A percentile compares a stretch with the other conserved stretches of the same genome.
Conservation (phyloP, 2,797 vertebrate genomes). For the Coluber constrictor region DNA sequence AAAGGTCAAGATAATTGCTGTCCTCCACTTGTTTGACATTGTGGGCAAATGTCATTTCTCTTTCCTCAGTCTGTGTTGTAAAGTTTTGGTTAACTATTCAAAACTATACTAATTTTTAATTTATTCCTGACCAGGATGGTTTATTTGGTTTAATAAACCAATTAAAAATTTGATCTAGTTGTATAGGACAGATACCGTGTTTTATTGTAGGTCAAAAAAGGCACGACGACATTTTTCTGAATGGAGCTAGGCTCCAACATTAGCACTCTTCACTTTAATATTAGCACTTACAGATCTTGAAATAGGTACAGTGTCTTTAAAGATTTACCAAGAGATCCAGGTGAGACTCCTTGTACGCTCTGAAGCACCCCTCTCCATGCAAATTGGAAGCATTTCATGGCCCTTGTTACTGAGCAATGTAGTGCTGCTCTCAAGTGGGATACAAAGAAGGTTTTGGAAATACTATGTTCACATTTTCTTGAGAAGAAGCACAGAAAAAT, state of each 20-base stretch:
- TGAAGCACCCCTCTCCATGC: neutral
- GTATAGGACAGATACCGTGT: neutral
- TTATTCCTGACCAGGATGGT: neutral
- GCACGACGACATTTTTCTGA: neutral
- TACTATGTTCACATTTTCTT: neutral
- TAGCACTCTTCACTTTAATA: neutral
- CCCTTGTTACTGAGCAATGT: neutral
- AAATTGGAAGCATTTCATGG: neutral
- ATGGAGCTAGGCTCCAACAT: neutral
- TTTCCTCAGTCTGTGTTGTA: neutral
- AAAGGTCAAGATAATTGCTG: neutral
- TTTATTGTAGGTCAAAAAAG: neutral
- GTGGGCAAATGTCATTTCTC: neutral
- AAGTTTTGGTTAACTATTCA: neutral
- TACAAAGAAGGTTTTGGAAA: neutral
- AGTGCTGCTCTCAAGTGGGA: neutral
- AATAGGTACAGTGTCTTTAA: neutral
- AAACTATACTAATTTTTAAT: neutral
- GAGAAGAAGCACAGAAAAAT: neutral
- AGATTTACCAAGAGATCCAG: neutral
- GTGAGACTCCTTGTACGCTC: neutral
- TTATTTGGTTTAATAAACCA: neutral
- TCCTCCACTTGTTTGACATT: neutral
- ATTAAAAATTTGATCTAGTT: neutral
- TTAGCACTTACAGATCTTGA: neutral